Conservation (phyloP, 2,113 vertebrate species). For the Puma concolor region DNA sequence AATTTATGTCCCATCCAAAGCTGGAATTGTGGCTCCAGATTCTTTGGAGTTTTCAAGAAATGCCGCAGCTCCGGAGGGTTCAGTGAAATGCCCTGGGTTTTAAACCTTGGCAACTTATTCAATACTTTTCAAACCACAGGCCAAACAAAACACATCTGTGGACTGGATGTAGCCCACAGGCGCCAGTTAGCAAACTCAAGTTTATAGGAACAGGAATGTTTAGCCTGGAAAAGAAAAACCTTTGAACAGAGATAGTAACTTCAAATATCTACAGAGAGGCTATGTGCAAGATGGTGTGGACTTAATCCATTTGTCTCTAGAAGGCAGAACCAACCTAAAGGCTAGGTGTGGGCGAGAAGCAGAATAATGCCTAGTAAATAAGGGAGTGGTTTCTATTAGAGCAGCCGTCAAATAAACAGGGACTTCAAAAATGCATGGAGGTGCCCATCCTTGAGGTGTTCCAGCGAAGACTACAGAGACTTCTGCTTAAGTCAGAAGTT, state of each 20-base stretch:
- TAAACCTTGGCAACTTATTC: constrained; percentile 45
- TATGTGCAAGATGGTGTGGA: not conserved
- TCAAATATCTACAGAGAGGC: not conserved
- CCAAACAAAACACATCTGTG: constrained; percentile 74
- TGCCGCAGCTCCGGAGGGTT: not conserved
- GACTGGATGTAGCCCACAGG: constrained; percentile 61
- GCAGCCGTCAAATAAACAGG: not conserved
- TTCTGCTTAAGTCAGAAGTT: not conserved
- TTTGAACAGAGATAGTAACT: constrained; percentile 7
- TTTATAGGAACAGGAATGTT: constrained; percentile 52
- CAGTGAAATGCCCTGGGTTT: constrained; percentile 45
- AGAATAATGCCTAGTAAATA: not conserved
- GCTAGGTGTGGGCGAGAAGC: not conserved
- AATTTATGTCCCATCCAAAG: not conserved
- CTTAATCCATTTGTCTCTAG: not conserved
- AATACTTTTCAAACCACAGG: constrained; percentile 62
- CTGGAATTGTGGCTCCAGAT: not conserved
- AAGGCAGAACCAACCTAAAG: not conserved
- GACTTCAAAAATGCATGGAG: not conserved
- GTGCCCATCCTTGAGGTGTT: not conserved
- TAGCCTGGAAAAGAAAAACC: not conserved
- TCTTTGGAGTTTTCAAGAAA: not conserved
- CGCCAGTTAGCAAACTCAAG: constrained; percentile 49
- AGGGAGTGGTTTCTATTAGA: not conserved
- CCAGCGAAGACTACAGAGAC: not conserved